Base-by-base conservation (phyloP, 2,888 invertebrate species). In the Caenorhabditis angaria region DNA sequence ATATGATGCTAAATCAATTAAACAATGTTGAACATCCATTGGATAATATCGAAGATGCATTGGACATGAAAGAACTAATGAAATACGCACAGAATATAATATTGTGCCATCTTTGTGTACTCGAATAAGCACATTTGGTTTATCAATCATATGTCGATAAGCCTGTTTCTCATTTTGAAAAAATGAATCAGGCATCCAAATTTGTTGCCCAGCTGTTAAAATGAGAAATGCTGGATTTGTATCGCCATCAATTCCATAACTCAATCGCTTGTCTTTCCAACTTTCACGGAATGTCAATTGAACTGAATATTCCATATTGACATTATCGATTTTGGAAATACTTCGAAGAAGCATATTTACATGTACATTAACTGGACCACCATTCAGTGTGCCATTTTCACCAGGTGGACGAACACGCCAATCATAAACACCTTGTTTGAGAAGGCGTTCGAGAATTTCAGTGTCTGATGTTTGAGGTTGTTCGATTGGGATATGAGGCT, bases 171-270 rank as follows among this genome's bases (percentile, higher is more conserved):
- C 97, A 88, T 97, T 97, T 63, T 95, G 65, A 63, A 86, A 97
- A 91, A 96, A 97, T 83, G 97, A 91, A 90, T 97, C 97, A 50
- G 97, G 97, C 94, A 96, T 96, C 82, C 97, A 97, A 70, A 97
- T 94, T 85, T 94, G 92, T 90, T 93, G 94, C 62, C 88, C 86
- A 4, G 85, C 78, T 0, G 84, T 81, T 28, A 86, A 64, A 61
- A 86, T 87, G 48, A 86, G 66, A 63, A 87, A 87, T 32, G 84
- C 85, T 0, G 86, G 86, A 60, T 76, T 78, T 10, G 64, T 94
- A 89, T 95, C 74, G 25, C 70, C 70, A n/a, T 73, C 61, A 28
- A 66, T 66, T 51, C 73, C 77, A 56, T 77, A 77, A 55, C 77
- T 85, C 48, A 86, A 76, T 85, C 96, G 91, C 89, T 95, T 95